A percentile compares a stretch with the other conserved stretches of the same genome.
These are phyloP conservation scores for Thaumatotibia leucotreta DNA, from an alignment of 1,140 invertebrate genomes.

Conservation along the genomic window DNA sequence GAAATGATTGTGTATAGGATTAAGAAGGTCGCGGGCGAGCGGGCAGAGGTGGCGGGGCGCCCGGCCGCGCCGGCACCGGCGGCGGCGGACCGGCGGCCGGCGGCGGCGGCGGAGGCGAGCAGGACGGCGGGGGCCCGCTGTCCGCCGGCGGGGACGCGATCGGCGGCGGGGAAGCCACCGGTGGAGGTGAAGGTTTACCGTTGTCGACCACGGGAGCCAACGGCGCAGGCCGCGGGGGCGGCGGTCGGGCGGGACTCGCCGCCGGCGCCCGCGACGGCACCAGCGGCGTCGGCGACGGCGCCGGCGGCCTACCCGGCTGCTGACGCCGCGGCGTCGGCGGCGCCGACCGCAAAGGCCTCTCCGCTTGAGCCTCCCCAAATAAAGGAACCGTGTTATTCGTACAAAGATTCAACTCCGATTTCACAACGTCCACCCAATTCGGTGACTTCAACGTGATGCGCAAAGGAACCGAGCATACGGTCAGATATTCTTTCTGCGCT, in stretches of 20 bases:
- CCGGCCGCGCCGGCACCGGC: conserved; percentile 76
- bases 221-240: conserved; percentile 71
- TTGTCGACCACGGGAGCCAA: conserved; percentile 71
- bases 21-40: conserved; percentile 75
- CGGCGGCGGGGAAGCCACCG: conserved; percentile 51
- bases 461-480: conserved; percentile 83
- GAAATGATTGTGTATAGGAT: not conserved
- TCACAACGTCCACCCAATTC: conserved; percentile 88
- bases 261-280: conserved; percentile 77
- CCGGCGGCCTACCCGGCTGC: conserved; percentile 70
- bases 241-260: conserved; percentile 61
- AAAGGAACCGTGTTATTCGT: conserved; percentile 89
- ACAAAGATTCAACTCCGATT: conserved; percentile 89
- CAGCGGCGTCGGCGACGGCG: conserved; percentile 78
- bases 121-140: conserved; percentile 64
- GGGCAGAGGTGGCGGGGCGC: conserved; percentile 83
- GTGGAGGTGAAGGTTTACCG: conserved; percentile 47
- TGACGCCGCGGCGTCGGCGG: conserved; percentile 71
- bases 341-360: conserved; percentile 60
- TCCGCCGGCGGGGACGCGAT: conserved; percentile 47
- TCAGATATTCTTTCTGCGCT: conserved; percentile 70
- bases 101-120: conserved; percentile 82
- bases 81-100: conserved; percentile 77
- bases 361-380: conserved; percentile 67
- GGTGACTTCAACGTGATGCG: conserved; percentile 88